Base-by-base conservation (phyloP, 2,888 invertebrate species). In the Drosophila ezoana region DNA sequence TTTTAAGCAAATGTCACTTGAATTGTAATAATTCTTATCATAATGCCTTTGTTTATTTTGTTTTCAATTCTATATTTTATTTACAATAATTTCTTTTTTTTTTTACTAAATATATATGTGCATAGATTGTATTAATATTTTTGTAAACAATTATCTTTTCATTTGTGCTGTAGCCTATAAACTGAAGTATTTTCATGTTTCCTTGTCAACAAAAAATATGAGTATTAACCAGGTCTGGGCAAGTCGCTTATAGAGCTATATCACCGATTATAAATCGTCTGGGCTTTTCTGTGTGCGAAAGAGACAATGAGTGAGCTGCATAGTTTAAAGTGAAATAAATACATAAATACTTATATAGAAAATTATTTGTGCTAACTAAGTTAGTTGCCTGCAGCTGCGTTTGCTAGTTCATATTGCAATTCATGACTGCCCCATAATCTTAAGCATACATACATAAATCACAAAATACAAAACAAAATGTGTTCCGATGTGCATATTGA, bases 71-170 rank as follows among this genome's bases (percentile, higher is more conserved):
- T 57, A 33, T 56, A 37, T 13, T 40, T 14, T 28, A 8, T 28
- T 28, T 28, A 28, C 28, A 28, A 23, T 23, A 23, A 28, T 28
- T 28, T 28, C n/a, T 35, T n/a, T 45, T 61, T 60, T 67, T 60
- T 63, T 59, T 40, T 45, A 57, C 53, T 63, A 66, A 76, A 63
- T 75, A 64, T 76, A 72, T 51, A 58, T 45, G 60, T 72, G 35
- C 60, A 72, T 72, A 65, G 58, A 54, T 58, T 73, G 43, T 74
- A 79, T 74, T 52, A 35, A 72, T 63, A 84, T 79, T 81, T 84
- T 79, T 80, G 72, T 79, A 81, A 81, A 57, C 60, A 57, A 60
- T 10, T 40, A 60, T 64, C 61, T 71, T 81, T 81, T 79, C 33
- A 59, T 54, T 72, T 72, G 53, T 47, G 49, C 35, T 45, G 20